phyloP scores from a whole-genome alignment of 2,888 invertebrate species.

The Anodontia alba region DNA sequence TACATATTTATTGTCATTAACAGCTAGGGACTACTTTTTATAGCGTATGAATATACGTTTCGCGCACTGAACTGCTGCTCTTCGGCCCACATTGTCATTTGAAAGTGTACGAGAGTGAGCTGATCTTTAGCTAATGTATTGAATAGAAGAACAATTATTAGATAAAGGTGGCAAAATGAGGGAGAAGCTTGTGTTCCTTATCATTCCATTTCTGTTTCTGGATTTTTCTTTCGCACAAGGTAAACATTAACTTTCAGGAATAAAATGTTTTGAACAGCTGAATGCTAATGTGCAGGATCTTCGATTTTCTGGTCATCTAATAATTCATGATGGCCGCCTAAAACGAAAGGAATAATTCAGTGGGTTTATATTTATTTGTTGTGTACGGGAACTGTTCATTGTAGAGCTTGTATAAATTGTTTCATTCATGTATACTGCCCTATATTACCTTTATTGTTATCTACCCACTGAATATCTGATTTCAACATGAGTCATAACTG shows the following conservation, averaged over 20 bases:
- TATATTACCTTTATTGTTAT: no score
- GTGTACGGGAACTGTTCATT: no score
- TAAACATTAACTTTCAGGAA: no score
- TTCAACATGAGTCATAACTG: no score
- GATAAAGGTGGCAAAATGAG: not conserved
- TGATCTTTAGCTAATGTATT: not conserved
- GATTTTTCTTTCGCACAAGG: conserved; percentile 7
- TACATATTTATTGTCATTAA: no score
- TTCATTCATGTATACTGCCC: no score
- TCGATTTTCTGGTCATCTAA: not conserved
- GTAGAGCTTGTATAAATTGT: no score
- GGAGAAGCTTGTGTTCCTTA: not conserved
- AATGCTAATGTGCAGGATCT: not conserved
- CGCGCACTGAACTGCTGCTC: not conserved
- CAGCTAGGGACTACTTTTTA: not conserved
- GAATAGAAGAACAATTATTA: not conserved
- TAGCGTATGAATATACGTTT: not conserved
- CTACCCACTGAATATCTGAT: no score
- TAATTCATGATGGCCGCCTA: not conserved
- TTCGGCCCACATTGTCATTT: conserved; percentile 1
- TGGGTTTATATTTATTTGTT: no score
- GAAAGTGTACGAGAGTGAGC: not conserved
- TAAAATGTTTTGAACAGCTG: no score
- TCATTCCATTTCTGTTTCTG: not conserved
- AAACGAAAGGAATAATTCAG: no score